Evolutionary conservation across 2,113 vertebrate genomes (phyloP), one percentile per base, ranked within the genome.

Genomic region (Regulus satrapa): DNA sequence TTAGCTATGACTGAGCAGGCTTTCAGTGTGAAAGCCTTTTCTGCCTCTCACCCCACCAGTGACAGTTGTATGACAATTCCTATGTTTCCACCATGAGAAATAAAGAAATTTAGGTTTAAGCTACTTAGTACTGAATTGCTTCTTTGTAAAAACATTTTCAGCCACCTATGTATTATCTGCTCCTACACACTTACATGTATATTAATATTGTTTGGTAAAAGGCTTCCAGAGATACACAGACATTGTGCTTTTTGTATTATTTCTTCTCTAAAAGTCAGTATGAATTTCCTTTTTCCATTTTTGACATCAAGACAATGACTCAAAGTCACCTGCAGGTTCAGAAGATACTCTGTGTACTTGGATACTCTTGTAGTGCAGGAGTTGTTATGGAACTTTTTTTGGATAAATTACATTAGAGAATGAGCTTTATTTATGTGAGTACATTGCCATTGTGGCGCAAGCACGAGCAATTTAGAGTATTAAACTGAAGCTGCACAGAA

Each of bases 381-480:
- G 26, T 9, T 81, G 23, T 81, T 89, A 41, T 8, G 36, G 41
- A 87, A 68, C 48, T 68, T 81, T 46, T 34, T 95, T 92, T 18
- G 34, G 14, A 31, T 40, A 75, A 95, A 95, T 95, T 78, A 15
- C 24, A 11, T 92, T 79, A 93, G 41, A 82, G 49, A 82, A 76
- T 72, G 49, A 91, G 14, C 28, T 91, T 79, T 45, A 82, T 95
- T 91, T 89, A 61, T 89, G 75, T 94, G 56, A 95, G 95, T 89
- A 64, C 66, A 23, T 82, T 91, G 62, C 58, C 40, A 69, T 31
- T 68, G 62, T 62, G 45, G 69, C 54, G 11, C 69, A 92, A 95
- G 49, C 52, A 91, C 1, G 2, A 95, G 58, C 77, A 91, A 94
- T 94, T 96, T 94, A 92, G 62, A 78, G 45, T 41, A 95, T 95